Conservation (phyloP, 1,140 invertebrate genomes). For the Limonius californicus region DNA sequence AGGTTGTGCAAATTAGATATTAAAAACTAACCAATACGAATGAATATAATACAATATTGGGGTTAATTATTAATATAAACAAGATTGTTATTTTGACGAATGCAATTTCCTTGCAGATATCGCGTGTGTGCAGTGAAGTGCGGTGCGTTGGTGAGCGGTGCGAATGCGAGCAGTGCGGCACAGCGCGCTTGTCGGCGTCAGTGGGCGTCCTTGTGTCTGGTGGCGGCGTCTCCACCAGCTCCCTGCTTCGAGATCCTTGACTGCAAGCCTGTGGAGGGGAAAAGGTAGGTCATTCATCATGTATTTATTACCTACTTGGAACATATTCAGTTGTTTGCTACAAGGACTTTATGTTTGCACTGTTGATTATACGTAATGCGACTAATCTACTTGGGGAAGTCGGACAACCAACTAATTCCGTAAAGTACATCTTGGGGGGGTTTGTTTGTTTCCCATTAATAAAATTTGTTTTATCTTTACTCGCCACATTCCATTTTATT, state of each 20-base stretch:
- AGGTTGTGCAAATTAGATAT: too few species aligned
- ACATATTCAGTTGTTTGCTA: slow-evolving; percentile 19
- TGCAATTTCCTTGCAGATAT: slow-evolving; percentile 27
- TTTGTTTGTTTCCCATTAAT: slow-evolving; percentile 2
- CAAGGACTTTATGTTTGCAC: slow-evolving; percentile 16
- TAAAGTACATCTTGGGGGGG: background rate
- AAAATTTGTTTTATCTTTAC: background rate
- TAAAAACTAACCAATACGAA: too few species aligned
- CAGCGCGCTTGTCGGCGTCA: slow-evolving; percentile 20
- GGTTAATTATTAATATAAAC: too few species aligned
- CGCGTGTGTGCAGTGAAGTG: slow-evolving; percentile 32
- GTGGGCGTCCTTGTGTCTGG: slow-evolving; percentile 34
- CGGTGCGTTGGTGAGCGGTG: slow-evolving; percentile 20
- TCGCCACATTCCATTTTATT: too few species aligned
- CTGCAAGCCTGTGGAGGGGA: slow-evolving; percentile 19
- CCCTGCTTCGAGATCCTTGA: slow-evolving; percentile 16
- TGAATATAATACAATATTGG: too few species aligned
- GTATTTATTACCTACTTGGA: slow-evolving; percentile 27
- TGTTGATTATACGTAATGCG: slow-evolving; percentile 14
- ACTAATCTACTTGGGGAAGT: background rate
- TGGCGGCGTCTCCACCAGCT: slow-evolving; percentile 28
- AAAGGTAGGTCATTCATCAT: slow-evolving; percentile 32
- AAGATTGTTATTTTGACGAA: too few species aligned
- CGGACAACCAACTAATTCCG: background rate
- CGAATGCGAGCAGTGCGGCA: slow-evolving; percentile 33